Base-by-base conservation (phyloP, 2,113 vertebrate genomes). In the Dolichallabes microphthalmus region DNA sequence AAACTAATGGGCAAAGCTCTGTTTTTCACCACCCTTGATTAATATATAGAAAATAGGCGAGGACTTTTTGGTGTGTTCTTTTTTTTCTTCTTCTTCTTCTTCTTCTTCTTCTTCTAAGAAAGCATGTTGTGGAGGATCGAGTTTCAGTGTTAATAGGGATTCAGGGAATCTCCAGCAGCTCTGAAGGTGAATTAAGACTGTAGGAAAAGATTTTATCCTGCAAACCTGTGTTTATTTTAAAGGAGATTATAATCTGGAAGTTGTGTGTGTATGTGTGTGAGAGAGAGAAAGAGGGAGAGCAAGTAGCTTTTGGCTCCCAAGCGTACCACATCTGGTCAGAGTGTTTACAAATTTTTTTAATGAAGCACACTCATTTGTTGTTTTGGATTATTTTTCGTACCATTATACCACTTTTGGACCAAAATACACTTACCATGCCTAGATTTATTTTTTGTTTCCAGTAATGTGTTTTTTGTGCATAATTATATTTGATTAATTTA, bases 11-110 rank as follows among this genome's bases (percentile, higher is more conserved):
- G 79, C 19, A 45, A 78, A 82, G 75, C 80, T 89, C 66, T 78
- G 64, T 82, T 89, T 83, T 87, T 27, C 86, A 76, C 66, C 35
- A 74, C 82, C 50, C 84, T 85, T 89, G 83, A 85, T 80, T 82
- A 85, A 89, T 85, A 85, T 52, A 45, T 57, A 66, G 84, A 71
- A 60, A 80, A 80, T 12, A 35, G n/a, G 63, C 68, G 12, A 60
- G 50, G 64, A 85, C 83, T 55, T 79, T 58, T 61, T 15, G 30
- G 74, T 12, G 17, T 32, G 10, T 69, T 85, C 19, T 63, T 50
- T 45, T 20, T 10, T n/a, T 17, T 4, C 12, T 73, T 50, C 25
- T 73, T n/a, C n/a, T 69, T 85, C 19, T 63, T 50, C 22, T 20
- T 10, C 11, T 17, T 4, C 12, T 73, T 50, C 25, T 73, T n/a